Evolutionary conservation across 2,113 vertebrate genomes (phyloP).

Genomic region (Ctenomys sociabilis): DNA sequence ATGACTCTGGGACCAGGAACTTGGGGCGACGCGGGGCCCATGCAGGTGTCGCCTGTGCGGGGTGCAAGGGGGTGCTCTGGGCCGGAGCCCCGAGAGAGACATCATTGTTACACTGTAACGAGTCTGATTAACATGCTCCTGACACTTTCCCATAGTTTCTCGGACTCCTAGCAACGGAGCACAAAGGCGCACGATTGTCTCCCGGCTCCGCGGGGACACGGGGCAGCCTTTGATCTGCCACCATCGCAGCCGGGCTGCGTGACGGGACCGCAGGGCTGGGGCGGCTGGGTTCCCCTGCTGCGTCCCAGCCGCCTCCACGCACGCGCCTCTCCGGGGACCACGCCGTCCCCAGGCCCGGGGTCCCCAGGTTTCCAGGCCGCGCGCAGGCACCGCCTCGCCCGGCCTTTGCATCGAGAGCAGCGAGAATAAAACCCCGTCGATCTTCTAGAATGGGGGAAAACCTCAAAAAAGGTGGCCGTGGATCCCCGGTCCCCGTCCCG

Average conservation of each 20-base stretch:
- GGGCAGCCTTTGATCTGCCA: conserved; percentile 90
- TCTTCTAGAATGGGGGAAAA: neutral
- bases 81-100: conserved; percentile 73
- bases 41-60: conserved; percentile 59
- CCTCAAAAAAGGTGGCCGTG: neutral
- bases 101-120: conserved; percentile 86
- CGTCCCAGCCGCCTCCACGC: neutral
- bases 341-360: neutral
- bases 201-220: conserved; percentile 83
- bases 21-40: neutral
- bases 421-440: neutral
- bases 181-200: conserved; percentile 89
- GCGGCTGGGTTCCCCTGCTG: neutral
- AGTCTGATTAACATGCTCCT: conserved; percentile 89
- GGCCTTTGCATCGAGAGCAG: neutral
- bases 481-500: neutral
- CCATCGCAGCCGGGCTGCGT: conserved; percentile 86
- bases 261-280: conserved; percentile 58
- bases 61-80: conserved; percentile 25
- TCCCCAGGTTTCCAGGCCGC: no score
- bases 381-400: neutral
- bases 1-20: neutral
- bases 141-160: conserved; percentile 85
- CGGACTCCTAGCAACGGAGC: conserved; percentile 89
- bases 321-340: neutral